A percentile compares a stretch with the other conserved stretches of the same genome.
Evolutionary conservation across 2,888 invertebrate species (phyloP).

Genomic region (Lasioglossum villosulum): DNA sequence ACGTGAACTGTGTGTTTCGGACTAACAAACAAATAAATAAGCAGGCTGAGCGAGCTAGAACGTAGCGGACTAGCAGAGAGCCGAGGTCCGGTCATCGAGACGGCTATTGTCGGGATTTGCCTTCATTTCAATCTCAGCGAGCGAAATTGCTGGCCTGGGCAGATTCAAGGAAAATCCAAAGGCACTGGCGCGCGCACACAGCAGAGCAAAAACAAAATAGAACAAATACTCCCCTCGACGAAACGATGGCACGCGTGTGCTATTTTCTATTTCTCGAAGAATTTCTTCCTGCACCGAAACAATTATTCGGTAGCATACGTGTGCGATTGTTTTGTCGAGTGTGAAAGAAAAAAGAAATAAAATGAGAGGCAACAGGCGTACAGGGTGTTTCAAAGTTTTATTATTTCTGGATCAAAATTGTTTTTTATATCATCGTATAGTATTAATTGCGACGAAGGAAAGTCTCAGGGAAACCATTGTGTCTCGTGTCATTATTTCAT

Average conservation of each 20-base stretch:
- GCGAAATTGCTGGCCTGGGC: slow-evolving; percentile 6
- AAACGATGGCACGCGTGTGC: neutral
- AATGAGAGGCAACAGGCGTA: neutral
- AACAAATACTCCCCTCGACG: neutral
- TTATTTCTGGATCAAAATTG: too few relatives aligned
- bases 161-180: neutral
- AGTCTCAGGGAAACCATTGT: too few relatives aligned
- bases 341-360: neutral
- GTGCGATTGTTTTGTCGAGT: neutral
- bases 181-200: neutral
- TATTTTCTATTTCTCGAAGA: neutral
- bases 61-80: slow-evolving; percentile 33
- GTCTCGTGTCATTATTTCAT: too few relatives aligned
- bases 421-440: too few relatives aligned
- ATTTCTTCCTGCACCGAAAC: too few relatives aligned
- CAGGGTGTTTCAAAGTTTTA: too few relatives aligned
- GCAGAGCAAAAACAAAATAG: neutral
- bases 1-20: slow-evolving; percentile 25
- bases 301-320: too few relatives aligned
- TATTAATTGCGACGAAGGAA: too few relatives aligned
- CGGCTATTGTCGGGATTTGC: slow-evolving; percentile 34
- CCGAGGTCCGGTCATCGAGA: slow-evolving; percentile 51
- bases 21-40: slow-evolving; percentile 31
- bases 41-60: slow-evolving; percentile 5
- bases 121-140: slow-evolving; percentile 35